Percentiles rank a stretch among this genome's conserved stretches.
Conservation (phyloP, 2,888 invertebrate genomes). For the Gymnoscelis rufifasciata region DNA sequence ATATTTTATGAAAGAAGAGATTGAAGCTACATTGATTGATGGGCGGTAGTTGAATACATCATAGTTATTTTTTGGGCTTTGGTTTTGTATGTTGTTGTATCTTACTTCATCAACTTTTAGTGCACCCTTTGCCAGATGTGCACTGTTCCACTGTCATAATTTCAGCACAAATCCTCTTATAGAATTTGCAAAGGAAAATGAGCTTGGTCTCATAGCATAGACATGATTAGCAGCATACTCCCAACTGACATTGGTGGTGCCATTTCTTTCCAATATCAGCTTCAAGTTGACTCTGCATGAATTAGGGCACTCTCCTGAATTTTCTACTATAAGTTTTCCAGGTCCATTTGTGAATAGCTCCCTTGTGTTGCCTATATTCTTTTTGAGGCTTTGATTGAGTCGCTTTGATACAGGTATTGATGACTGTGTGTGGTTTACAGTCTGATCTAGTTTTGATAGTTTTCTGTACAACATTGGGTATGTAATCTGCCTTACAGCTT, state of each 20-base stretch:
- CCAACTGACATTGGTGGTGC: slow-evolving; percentile 77
- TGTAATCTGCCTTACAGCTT: slow-evolving; percentile 68
- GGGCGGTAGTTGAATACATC: slow-evolving; percentile 64
- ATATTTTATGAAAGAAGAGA: slow-evolving; percentile 67
- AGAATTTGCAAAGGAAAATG: slow-evolving; percentile 80
- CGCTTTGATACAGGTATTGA: slow-evolving; percentile 61
- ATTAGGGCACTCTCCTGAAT: slow-evolving; percentile 84
- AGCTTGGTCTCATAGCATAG: slow-evolving; percentile 85
- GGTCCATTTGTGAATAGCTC: slow-evolving; percentile 80
- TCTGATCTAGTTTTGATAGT: slow-evolving; percentile 52
- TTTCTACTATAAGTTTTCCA: slow-evolving; percentile 83
- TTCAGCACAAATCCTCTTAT: slow-evolving; percentile 88
- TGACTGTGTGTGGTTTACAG: slow-evolving; percentile 43
- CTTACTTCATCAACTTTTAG: slow-evolving; percentile 63
- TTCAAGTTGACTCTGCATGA: slow-evolving; percentile 82
- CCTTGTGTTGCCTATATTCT: slow-evolving; percentile 76
- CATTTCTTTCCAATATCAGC: slow-evolving; percentile 76
- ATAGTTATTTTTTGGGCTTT: slow-evolving; percentile 66
- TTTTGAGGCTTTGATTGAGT: slow-evolving; percentile 76
- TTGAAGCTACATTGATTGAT: slow-evolving; percentile 35
- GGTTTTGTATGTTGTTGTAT: slow-evolving; percentile 68
- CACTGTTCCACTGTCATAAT: slow-evolving; percentile 88
- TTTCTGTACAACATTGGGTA: slow-evolving; percentile 55
- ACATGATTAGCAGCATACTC: slow-evolving; percentile 82
- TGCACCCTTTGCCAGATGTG: slow-evolving; percentile 72